Base-by-base conservation (phyloP, 2,113 vertebrate genomes). In the Alces alces region DNA sequence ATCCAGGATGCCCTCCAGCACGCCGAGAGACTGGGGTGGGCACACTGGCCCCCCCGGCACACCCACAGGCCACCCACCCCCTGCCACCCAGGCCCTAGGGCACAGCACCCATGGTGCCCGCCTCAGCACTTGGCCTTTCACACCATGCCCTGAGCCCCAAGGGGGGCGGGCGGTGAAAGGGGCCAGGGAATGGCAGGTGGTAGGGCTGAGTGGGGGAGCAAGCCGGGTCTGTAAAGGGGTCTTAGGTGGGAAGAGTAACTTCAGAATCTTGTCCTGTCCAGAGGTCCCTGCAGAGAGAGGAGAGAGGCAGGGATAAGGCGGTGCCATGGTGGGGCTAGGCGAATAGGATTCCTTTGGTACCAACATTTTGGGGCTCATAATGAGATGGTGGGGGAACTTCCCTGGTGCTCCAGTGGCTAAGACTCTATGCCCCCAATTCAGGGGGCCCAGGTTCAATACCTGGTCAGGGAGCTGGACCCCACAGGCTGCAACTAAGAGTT, bases 1-100 rank as follows among this genome's bases (percentile, higher is more conserved):
- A 99, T 99, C 98, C 99, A 99, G 98, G 98, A 99, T 98, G 98
- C 98, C 98, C 98, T 98, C 98, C 98, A 98, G 98, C 98, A 98
- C 98, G 97, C 98, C 98, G 98, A 98, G 98, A 98, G 98, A 98
- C 98, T 98, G 97, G 98, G 98, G 98, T 97, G 98, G 98, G 99
- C 98, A 98, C 98, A 61, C 96, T 61, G 97, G 76, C 97, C 98
- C 93, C 97, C 98, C 97, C 97, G 70, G 36, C 86, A 94, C 95
- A 2, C 91, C 97, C 98, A 97, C 97, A 84, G 96, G 94, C 96
- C 89, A 39, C 98, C 98, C 96, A 92, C 97, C 95, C 97, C 97
- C 98, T 85, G 14, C 97, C 97, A 97, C 98, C 97, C 98, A 95
- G 95, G 98, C 96, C 95, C 97, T 98, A 99, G 91, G 98, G 98